Evolutionary conservation across 1,140 invertebrate genomes (phyloP), one percentile per base, ranked within the genome.

Genomic region (Magallana gigas): DNA sequence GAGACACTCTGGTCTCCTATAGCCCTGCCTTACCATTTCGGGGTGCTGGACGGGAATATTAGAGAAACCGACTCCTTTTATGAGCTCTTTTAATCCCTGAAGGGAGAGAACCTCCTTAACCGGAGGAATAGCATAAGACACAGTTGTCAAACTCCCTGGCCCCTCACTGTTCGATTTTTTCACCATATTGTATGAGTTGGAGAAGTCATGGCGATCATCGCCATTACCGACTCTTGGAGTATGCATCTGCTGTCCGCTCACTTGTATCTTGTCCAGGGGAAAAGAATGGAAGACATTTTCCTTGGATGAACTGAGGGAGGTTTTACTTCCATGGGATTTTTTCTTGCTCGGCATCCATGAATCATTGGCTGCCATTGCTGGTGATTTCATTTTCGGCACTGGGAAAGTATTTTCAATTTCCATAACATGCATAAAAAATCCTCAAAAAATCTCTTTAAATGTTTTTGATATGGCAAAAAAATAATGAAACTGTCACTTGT

Each of bases 191-290:
- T 71, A 71, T 0, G 18, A 36, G 12, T 71, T 71, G 3, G 68
- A 71, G 36, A 71, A 71, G 8, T 71, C 68, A 71, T 71, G n/a
- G 1, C 18, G 18, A 12, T 71, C 8, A 3, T 71, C 68, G 6
- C 81, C 81, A 58, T 57, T 56, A 9, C 48, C 57, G 1, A 56
- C 18, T 12, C 87, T 56, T 5, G 87, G 87, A 7, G 87, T 88
- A 3, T 83, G 36, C 87, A 88, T 85, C 9, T 84, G 68, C 9
- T 88, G 87, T 56, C 87, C 87, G 57, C 58, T 88, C 0, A 88
- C 56, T n/a, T 88, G 83, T n/a, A 88, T 88, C 29, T 29, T 56
- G 81, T 88, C 71, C 29, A 88, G 16, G 1, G 86, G 68, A 12
- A 71, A 71, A 11, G 68, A 71, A 62, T 62, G 16, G 18, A 71